Percentiles rank a stretch among this genome's conserved stretches.
Evolutionary conservation across 2,888 invertebrate species (phyloP).

Genomic region (Amphipoea lucens): DNA sequence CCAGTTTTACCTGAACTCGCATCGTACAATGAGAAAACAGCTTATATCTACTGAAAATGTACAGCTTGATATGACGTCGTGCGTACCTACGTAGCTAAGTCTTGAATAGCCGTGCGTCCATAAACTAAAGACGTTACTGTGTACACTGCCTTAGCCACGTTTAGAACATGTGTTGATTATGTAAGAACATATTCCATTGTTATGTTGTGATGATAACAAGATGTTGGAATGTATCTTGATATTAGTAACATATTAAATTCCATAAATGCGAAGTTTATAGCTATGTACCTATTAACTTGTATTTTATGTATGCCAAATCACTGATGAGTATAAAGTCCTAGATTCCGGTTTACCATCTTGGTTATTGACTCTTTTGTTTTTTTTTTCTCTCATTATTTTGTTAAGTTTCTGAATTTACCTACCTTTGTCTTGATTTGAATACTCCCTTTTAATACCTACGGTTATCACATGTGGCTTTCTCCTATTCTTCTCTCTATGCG

Average conservation of each 20-base stretch:
- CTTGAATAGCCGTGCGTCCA: not conserved
- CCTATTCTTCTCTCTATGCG: no score
- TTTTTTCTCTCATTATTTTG: no score
- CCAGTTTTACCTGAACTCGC: no score
- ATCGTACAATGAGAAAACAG: no score
- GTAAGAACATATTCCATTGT: slow-evolving; percentile 42
- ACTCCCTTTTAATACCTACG: not conserved
- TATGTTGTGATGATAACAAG: slow-evolving; percentile 31
- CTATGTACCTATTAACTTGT: not conserved
- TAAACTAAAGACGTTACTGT: not conserved
- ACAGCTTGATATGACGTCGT: no score
- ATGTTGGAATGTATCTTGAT: slow-evolving; percentile 32
- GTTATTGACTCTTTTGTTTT: no score
- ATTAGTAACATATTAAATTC: slow-evolving; percentile 24
- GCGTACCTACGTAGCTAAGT: not conserved
- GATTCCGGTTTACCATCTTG: not conserved
- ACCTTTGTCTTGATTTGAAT: no score
- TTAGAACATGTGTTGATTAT: slow-evolving; percentile 42
- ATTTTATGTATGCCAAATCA: not conserved
- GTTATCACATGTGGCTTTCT: no score
- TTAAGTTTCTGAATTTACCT: not conserved
- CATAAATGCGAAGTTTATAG: not conserved
- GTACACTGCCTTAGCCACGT: slow-evolving; percentile 15
- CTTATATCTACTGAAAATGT: no score
- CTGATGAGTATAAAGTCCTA: not conserved